Evolutionary conservation across 2,797 vertebrate genomes (phyloP), one percentile per base, ranked within the genome.

Genomic region (Philypnodon macrostomus): DNA sequence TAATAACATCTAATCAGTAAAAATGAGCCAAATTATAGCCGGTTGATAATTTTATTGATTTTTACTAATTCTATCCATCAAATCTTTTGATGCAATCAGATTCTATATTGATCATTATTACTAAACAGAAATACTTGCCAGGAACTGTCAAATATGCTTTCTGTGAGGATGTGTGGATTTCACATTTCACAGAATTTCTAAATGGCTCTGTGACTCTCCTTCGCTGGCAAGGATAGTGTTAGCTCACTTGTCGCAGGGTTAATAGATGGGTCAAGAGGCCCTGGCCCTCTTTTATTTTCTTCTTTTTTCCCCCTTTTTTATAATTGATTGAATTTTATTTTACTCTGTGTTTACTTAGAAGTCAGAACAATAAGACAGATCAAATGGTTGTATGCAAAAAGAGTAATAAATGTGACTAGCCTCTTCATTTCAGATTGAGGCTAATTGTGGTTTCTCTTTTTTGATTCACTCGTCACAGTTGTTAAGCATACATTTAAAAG

Each of bases 261-360:
- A 84, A 84, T 85, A 84, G 83, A 88, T 87, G 81, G 84, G 87
- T 79, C 84, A 79, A 86, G 84, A 86, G 80, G 76, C 70, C 63
- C 68, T 81, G 85, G 79, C 83, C 84, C 79, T 77, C n/a, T n/a
- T n/a, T n/a, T n/a, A n/a, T n/a, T n/a, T n/a, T n/a, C n/a, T n/a
- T n/a, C n/a, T n/a, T n/a, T n/a, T n/a, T n/a, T n/a, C n/a, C n/a
- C n/a, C n/a, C n/a, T n/a, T n/a, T n/a, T n/a, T n/a, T n/a, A n/a
- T n/a, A n/a, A n/a, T n/a, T n/a, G n/a, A n/a, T n/a, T n/a, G n/a
- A n/a, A n/a, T n/a, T n/a, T n/a, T 64, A 72, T 83, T 80, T 75
- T 60, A 75, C 75, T 73, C 69, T 52, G 57, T 65, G 73, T 77
- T 73, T 78, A 70, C 67, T 56, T 79, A 53, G 75, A 72, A 80